phyloP scores from a whole-genome alignment of 2,888 invertebrate species.

The Cryptops parisi region DNA sequence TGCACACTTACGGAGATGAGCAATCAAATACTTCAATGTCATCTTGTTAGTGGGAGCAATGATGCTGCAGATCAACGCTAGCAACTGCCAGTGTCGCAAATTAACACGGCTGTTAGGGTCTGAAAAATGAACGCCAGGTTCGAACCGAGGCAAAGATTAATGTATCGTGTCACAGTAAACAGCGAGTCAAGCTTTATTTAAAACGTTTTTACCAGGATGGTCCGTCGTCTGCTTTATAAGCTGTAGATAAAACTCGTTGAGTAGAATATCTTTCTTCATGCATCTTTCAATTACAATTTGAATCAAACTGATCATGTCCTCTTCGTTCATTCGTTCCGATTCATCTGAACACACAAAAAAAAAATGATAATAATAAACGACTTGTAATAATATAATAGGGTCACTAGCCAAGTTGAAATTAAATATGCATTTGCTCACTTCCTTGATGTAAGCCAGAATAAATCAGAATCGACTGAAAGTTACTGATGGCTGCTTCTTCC shows the following conservation, averaged over 20 bases:
- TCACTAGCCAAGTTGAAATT: background rate
- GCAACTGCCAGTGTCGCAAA: conserved; percentile 78
- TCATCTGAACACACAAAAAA: conserved; percentile 37
- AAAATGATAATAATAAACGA: background rate
- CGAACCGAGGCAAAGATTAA: too few relatives aligned
- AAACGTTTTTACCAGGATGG: conserved; percentile 33
- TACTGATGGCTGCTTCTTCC: conserved; percentile 66
- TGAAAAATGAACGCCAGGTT: conserved; percentile 31
- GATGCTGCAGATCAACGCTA: conserved; percentile 63
- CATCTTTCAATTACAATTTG: conserved; percentile 81
- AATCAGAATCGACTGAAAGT: conserved; percentile 75
- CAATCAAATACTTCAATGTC: conserved; percentile 68
- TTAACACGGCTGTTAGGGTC: conserved; percentile 78
- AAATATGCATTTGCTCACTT: too few relatives aligned
- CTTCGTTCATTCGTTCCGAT: conserved; percentile 37
- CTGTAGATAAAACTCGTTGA: conserved; percentile 82
- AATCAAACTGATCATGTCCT: conserved; percentile 74
- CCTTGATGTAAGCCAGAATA: conserved; percentile 64
- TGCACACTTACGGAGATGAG: conserved; percentile 76
- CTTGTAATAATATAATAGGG: background rate
- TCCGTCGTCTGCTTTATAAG: conserved; percentile 80
- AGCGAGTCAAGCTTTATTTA: too few relatives aligned
- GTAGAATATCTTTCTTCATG: conserved; percentile 71
- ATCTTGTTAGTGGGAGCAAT: conserved; percentile 74
- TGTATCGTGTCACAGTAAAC: too few relatives aligned